A percentile compares a stretch with the other conserved stretches of the same genome.
These are phyloP conservation scores for Rhagium mordax DNA, from an alignment of 2,888 invertebrate genomes.

Conservation along the genomic window DNA sequence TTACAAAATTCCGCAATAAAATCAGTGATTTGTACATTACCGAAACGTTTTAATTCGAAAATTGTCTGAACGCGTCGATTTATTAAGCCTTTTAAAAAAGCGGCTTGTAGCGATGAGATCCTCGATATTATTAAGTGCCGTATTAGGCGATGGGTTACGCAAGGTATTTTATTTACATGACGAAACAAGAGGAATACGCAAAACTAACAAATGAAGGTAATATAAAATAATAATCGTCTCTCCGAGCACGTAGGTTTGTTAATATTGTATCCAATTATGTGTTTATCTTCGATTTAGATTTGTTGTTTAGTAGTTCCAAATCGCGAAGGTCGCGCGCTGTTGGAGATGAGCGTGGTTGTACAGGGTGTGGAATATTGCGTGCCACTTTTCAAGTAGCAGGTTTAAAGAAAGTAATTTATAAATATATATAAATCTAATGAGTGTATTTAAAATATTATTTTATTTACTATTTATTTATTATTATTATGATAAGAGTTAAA, in stretches of 20 bases:
- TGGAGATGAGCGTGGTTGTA: too few relatives aligned
- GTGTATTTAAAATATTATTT: too few relatives aligned
- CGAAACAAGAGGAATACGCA: conserved; percentile 2
- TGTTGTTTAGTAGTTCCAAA: conserved; percentile 23
- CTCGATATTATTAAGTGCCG: not conserved
- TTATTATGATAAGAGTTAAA: too few relatives aligned
- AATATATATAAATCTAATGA: too few relatives aligned
- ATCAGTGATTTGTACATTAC: not conserved
- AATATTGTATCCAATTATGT: conserved; percentile 11
- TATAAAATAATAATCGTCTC: not conserved
- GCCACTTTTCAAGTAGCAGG: too few relatives aligned
- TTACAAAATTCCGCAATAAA: not conserved
- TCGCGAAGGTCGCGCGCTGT: conserved; percentile 9
- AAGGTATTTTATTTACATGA: conserved; percentile 1
- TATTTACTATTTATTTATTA: too few relatives aligned
- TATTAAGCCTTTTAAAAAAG: conserved; percentile 1
- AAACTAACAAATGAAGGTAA: not conserved
- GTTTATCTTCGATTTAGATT: conserved; percentile 15
- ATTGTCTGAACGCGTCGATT: not conserved
- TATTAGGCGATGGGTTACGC: not conserved
- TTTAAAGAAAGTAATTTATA: too few relatives aligned
- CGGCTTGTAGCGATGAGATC: not conserved
- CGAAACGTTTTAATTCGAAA: not conserved
- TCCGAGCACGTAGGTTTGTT: not conserved
- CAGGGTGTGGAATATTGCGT: too few relatives aligned